phyloP scores from a whole-genome alignment of 1,140 invertebrate species.

The Rhynchophorus ferrugineus region DNA sequence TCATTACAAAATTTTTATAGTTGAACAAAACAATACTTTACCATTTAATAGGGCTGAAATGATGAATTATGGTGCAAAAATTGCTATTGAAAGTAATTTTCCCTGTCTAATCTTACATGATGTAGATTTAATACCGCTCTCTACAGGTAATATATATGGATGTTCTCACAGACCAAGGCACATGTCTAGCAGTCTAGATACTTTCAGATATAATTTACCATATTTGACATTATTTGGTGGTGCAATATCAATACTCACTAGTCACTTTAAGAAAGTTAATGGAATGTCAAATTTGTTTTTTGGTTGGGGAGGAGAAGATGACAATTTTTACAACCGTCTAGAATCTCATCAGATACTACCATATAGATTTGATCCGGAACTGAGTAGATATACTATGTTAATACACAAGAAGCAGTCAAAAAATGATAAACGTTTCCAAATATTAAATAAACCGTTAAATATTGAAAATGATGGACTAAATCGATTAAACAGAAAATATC shows the following conservation, averaged over 20 bases:
- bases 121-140: conserved; percentile 87
- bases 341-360: conserved; percentile 47
- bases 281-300: conserved; percentile 89
- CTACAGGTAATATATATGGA: conserved; percentile 83
- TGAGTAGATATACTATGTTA: conserved; percentile 73
- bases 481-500: conserved; percentile 41
- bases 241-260: conserved; percentile 61
- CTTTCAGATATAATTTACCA: conserved; percentile 74
- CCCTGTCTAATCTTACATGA: conserved; percentile 93
- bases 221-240: conserved; percentile 69
- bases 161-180: conserved; percentile 82
- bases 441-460: conserved; percentile 49
- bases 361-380: conserved; percentile 60
- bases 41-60: conserved; percentile 91
- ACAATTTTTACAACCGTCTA: conserved; percentile 72
- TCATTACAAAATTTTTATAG: conserved; percentile 74
- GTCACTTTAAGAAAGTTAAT: conserved; percentile 73
- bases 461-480: conserved; percentile 60
- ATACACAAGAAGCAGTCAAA: conserved; percentile 50
- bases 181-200: conserved; percentile 87
- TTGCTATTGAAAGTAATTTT: conserved; percentile 64
- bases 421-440: conserved; percentile 47
- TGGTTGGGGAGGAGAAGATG: conserved; percentile 86
- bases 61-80: conserved; percentile 83
- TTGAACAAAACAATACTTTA: conserved; percentile 72